Evolutionary conservation across 2,888 invertebrate genomes (phyloP), one percentile per base, ranked within the genome.

Genomic region (Galerucella nymphaeae): DNA sequence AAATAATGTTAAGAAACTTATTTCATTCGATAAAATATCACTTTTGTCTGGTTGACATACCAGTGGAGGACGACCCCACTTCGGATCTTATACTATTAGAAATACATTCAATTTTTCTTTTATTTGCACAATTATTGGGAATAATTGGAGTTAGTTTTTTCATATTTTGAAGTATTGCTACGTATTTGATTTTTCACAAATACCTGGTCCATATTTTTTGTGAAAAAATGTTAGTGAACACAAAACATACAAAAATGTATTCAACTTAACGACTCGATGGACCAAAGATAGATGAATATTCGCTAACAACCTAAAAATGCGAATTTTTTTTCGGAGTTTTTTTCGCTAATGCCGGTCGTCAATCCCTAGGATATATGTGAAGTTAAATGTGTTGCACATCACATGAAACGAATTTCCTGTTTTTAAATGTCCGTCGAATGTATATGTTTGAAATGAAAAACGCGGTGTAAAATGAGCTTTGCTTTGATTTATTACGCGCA

Each of bases 381-480:
- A 71, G 64, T 73, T 76, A 66, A 77, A 77, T 77, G 76, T 77
- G 78, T 77, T 78, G 76, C 78, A 77, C 78, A 78, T 80, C 78
- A 77, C 80, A 77, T 78, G 79, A 74, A 80, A 81, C 79, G 80
- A 78, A 81, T 80, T 80, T 81, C 81, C 81, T 80, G 78, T 75
- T 79, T 80, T 81, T 77, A 80, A 79, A 80, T 78, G 80, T 79
- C 78, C 79, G 77, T 81, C 81, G 78, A 72, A 73, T 69, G 67
- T 74, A 73, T 73, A 76, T 72, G 70, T 75, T 78, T 74, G 74
- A 66, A 71, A 78, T 71, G 74, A 78, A 76, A 76, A 75, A 76
- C 72, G 70, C 53, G 70, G 75, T 75, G 77, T 74, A 72, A 74
- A 78, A 79, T 77, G 77, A 77, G 76, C 76, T 76, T 77, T 77